A percentile compares a stretch with the other conserved stretches of the same genome.
Evolutionary conservation across 2,888 invertebrate genomes (phyloP).

Genomic region (Ypsolopha sequella): DNA sequence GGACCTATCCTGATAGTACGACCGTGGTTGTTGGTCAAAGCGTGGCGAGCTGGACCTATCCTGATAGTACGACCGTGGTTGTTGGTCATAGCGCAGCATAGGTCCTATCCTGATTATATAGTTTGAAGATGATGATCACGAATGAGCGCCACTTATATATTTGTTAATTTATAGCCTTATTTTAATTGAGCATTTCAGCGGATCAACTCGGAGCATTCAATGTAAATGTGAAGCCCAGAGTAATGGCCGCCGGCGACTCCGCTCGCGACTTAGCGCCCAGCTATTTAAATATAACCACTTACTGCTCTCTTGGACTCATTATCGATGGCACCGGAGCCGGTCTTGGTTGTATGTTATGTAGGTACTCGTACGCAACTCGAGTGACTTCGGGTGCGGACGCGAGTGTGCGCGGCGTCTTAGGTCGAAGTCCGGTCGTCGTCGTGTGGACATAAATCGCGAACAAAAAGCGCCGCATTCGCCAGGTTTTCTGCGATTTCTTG

Average conservation of each 20-base stretch:
- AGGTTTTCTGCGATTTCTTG: constrained; percentile 55
- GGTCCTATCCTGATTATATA: no score
- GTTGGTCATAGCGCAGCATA: no score
- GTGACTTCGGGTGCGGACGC: constrained; percentile 6
- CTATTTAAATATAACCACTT: no score
- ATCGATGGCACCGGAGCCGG: background rate
- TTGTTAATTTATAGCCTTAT: constrained; percentile 57
- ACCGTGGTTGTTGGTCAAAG: no score
- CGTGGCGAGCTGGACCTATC: no score
- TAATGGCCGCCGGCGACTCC: constrained; percentile 28
- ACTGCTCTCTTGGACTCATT: background rate
- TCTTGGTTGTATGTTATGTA: background rate
- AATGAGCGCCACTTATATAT: constrained; percentile 8
- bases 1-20: no score
- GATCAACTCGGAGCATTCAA: constrained; percentile 45
- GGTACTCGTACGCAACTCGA: background rate
- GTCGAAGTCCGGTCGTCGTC: background rate
- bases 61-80: no score
- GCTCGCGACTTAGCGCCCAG: background rate
- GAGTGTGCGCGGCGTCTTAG: background rate
- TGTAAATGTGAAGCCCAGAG: constrained; percentile 47
- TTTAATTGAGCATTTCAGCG: constrained; percentile 51
- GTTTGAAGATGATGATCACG: background rate
- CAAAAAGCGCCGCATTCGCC: constrained; percentile 38
- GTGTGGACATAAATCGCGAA: constrained; percentile 43